Base-by-base conservation (phyloP, 2,113 vertebrate species). In the Gulo gulo region DNA sequence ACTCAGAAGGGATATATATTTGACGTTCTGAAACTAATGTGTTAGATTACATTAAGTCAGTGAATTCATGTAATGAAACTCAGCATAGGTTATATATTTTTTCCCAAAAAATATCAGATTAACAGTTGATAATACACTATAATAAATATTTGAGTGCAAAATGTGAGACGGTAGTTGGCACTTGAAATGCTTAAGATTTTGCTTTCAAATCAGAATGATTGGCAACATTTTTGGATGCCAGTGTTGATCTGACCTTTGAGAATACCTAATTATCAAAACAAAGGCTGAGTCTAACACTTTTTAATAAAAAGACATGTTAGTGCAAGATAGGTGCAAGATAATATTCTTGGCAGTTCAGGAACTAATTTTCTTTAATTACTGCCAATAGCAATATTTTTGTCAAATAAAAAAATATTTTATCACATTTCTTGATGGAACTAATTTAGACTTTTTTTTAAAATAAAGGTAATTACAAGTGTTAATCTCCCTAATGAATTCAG, bases 381-480 rank as follows among this genome's bases (percentile, higher is more conserved):
- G n/a, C n/a, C 52, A 94, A 67, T 92, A 36, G 71, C 69, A 98
- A 91, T 10, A 78, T 90, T 96, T 94, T 39, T 95, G 31, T 92
- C 36, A 96, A 96, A 97, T 73, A 80, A 87, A 88, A 88, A 98
- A 98, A 20, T 87, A 94, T 94, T 98, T 97, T 92, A 82, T 97
- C 39, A 90, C 2, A 96, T 96, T 95, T 93, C 61, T 86, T 82
- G 2, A 9, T 85, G 91, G 69, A 98, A 98, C 76, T 97, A 98
- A 98, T 98, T 98, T 97, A 94, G 10, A 95, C 34, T 69, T 76
- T 96, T 93, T 97, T 97, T 71, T 20, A 23, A 97, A 97, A 59
- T 65, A 85, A 97, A 55, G 96, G 21, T 97, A 45, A 98, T 96
- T 97, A 80, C 88, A 97, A 97, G 65, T 87, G 80, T 96, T 98